Conservation (phyloP, 2,113 vertebrate species). For the Garra rufa region DNA sequence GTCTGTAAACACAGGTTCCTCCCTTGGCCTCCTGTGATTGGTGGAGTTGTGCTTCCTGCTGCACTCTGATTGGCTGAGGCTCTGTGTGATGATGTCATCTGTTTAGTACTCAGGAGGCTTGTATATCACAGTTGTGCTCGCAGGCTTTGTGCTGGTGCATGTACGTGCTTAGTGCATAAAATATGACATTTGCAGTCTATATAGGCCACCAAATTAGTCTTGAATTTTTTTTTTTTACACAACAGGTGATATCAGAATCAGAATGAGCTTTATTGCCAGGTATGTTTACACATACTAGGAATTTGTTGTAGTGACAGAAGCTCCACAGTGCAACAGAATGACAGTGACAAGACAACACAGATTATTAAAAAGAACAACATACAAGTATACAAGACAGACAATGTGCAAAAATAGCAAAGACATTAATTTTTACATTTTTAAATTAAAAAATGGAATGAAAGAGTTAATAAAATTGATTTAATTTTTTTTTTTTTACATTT, state of each 20-base stretch:
- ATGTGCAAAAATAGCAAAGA: too few relatives aligned
- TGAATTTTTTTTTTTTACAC: neutral
- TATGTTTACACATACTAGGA: too few relatives aligned
- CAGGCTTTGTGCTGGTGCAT: neutral
- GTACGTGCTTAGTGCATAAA: neutral
- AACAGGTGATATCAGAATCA: neutral
- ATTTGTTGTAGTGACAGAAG: too few relatives aligned
- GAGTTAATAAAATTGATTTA: too few relatives aligned
- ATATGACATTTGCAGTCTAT: conserved; percentile 7
- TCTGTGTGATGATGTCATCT: conserved; percentile 51
- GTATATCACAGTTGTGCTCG: neutral
- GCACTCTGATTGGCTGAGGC: conserved; percentile 48
- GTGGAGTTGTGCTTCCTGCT: conserved; percentile 25
- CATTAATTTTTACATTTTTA: too few relatives aligned
- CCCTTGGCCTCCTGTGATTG: conserved; percentile 45
- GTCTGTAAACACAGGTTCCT: conserved; percentile 57
- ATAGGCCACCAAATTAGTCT: neutral
- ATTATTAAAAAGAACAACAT: too few relatives aligned
- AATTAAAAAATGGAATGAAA: too few relatives aligned
- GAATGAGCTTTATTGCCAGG: too few relatives aligned
- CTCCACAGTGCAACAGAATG: too few relatives aligned
- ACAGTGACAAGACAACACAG: too few relatives aligned
- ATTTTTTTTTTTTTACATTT: too few relatives aligned
- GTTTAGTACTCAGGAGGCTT: conserved; percentile 28
- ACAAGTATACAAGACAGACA: too few relatives aligned